Percentiles rank a stretch among this genome's conserved stretches.
Evolutionary conservation across 2,113 vertebrate genomes (phyloP).

Genomic region (Delphinapterus leucas): DNA sequence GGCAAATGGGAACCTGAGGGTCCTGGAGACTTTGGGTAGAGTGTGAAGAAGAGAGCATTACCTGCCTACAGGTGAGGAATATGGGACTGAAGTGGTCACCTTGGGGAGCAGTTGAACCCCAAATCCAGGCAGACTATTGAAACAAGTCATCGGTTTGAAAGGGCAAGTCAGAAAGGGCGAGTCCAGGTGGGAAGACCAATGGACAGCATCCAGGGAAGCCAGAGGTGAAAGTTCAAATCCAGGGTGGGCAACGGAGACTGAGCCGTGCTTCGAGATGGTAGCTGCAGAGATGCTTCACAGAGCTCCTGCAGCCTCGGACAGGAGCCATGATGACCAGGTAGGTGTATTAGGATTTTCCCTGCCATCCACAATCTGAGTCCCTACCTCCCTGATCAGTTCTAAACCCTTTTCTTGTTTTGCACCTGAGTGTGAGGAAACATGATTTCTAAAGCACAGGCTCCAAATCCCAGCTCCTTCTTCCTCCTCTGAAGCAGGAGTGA

Average conservation of each 20-base stretch:
- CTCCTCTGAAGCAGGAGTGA: not conserved
- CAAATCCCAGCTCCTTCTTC: not conserved
- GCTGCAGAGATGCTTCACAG: not conserved
- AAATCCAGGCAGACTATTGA: not conserved
- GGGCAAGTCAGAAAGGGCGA: not conserved
- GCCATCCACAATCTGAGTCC: not conserved
- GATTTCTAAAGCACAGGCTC: not conserved
- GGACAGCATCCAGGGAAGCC: not conserved
- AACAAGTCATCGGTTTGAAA: not conserved
- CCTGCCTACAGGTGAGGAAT: not conserved
- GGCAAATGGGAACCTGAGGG: not conserved
- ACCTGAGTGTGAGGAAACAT: not conserved
- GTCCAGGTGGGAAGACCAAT: not conserved
- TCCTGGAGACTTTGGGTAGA: not conserved
- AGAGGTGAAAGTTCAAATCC: not conserved
- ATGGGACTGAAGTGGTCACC: not conserved
- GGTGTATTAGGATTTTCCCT: not conserved
- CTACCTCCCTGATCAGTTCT: not conserved
- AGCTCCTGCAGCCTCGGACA: no score
- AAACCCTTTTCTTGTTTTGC: not conserved
- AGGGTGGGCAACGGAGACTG: accelerated
- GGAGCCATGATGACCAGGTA: not conserved
- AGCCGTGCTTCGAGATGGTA: not conserved
- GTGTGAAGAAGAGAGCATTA: not conserved
- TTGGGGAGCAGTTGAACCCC: not conserved